These are phyloP conservation scores for Danio choprae DNA, from an alignment of 2,797 vertebrate genomes.

Conservation along the genomic window DNA sequence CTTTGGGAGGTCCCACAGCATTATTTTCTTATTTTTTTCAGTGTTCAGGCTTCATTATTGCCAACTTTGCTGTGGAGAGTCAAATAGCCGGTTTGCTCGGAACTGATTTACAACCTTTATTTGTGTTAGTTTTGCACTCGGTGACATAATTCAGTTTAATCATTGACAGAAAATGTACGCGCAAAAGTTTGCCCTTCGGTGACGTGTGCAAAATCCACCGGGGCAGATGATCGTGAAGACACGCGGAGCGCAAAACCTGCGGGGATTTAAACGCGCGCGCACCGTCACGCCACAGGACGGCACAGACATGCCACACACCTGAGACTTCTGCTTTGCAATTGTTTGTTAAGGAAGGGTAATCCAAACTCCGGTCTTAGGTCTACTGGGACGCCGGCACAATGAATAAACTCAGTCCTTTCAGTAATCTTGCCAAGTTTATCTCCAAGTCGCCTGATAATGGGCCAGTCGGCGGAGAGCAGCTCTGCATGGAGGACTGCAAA, in stretches of 20 bases:
- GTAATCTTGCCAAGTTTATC: constrained; percentile 46
- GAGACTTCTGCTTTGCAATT: constrained; percentile 45
- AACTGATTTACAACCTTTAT: neutral
- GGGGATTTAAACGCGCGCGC: constrained; percentile 34
- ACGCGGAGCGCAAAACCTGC: constrained; percentile 53
- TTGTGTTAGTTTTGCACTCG: constrained; percentile 37
- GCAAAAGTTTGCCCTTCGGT: constrained; percentile 14
- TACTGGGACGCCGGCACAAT: neutral
- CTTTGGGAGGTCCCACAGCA: neutral
- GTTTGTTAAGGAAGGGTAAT: constrained; percentile 26
- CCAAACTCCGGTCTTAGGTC: constrained; percentile 19
- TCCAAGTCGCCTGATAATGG: constrained; percentile 22
- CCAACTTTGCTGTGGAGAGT: neutral
- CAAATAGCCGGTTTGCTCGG: neutral
- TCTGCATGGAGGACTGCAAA: constrained; percentile 70
- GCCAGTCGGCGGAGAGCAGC: constrained; percentile 62
- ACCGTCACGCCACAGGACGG: neutral
- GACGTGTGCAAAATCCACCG: constrained; percentile 50
- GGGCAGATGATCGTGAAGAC: constrained; percentile 11
- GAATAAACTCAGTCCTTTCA: constrained; percentile 66
- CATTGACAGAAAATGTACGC: constrained; percentile 35
- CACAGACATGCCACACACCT: neutral
- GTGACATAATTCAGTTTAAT: constrained; percentile 39
- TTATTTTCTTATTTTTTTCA: neutral
- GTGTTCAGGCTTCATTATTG: neutral